Evolutionary conservation across 2,888 invertebrate genomes (phyloP).

Genomic region (Agelastica alni): DNA sequence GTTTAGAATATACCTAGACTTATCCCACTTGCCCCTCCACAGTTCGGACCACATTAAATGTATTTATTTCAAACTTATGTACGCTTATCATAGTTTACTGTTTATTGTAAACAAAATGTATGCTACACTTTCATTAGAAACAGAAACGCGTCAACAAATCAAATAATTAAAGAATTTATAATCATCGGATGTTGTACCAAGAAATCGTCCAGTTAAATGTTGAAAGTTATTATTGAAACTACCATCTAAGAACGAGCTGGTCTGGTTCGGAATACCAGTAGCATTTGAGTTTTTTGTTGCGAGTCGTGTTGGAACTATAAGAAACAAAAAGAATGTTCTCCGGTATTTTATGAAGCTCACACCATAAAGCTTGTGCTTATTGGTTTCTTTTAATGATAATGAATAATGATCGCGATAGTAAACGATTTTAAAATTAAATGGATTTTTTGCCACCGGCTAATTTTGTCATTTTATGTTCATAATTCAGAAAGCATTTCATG

Average conservation of each 20-base stretch:
- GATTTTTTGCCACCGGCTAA: too few relatives aligned
- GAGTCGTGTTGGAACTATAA: slow-evolving; percentile 25
- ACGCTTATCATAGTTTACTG: too few relatives aligned
- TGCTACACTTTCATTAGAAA: too few relatives aligned
- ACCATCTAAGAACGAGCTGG: slow-evolving; percentile 4
- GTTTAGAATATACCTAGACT: too few relatives aligned
- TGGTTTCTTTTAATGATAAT: slow-evolving; percentile 19
- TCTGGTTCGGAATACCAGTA: slow-evolving; percentile 30
- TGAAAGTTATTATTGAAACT: background rate
- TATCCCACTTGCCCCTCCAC: too few relatives aligned
- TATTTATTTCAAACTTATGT: too few relatives aligned
- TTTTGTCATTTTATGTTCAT: too few relatives aligned
- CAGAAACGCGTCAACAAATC: background rate
- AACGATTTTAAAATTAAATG: background rate
- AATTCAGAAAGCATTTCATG: too few relatives aligned
- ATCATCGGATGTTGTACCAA: background rate
- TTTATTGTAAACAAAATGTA: too few relatives aligned
- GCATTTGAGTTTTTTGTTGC: slow-evolving; percentile 28
- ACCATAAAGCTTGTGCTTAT: slow-evolving; percentile 28
- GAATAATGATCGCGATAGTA: background rate
- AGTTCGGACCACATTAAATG: too few relatives aligned
- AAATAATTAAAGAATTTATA: slow-evolving; percentile 1
- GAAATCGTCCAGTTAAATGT: background rate
- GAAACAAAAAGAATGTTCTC: slow-evolving; percentile 30
- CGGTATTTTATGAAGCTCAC: slow-evolving; percentile 33